Conservation (phyloP, 2,113 vertebrate species). For the Lagopus leucura region DNA sequence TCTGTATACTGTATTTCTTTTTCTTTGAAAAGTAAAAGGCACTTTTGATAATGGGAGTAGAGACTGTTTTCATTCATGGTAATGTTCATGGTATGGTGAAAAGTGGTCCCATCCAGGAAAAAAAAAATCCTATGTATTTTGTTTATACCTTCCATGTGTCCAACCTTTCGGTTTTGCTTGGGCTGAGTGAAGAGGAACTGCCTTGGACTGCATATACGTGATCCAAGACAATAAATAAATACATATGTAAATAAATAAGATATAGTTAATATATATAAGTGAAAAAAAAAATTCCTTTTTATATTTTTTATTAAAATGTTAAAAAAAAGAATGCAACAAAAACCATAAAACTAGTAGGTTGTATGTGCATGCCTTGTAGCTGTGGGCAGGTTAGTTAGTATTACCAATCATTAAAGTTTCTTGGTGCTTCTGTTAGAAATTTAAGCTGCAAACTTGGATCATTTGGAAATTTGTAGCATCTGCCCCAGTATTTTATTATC, state of each 20-base stretch:
- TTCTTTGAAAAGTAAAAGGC: constrained; percentile 38
- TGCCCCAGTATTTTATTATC: not conserved
- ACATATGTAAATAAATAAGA: too few species aligned
- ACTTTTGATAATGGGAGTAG: constrained; percentile 11
- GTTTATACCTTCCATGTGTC: not conserved
- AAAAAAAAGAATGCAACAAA: too few species aligned
- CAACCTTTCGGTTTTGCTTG: not conserved
- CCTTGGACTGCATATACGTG: too few species aligned
- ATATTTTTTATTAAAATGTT: too few species aligned
- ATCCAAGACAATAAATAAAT: too few species aligned
- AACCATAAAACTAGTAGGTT: too few species aligned
- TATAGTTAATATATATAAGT: too few species aligned
- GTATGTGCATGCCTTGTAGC: not conserved
- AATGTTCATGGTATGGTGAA: not conserved
- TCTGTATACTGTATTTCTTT: constrained; percentile 11
- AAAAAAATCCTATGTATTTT: constrained; percentile 7
- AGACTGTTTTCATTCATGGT: not conserved
- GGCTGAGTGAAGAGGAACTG: too few species aligned
- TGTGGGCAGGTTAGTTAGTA: not conserved
- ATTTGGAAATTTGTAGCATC: not conserved
- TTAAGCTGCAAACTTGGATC: not conserved
- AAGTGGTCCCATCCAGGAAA: not conserved
- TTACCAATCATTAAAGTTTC: not conserved
- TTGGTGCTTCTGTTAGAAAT: constrained; percentile 7
- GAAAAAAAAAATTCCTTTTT: too few species aligned